These are phyloP conservation scores for Neosilurus hyrtlii DNA, from an alignment of 2,797 vertebrate genomes.

Conservation along the genomic window DNA sequence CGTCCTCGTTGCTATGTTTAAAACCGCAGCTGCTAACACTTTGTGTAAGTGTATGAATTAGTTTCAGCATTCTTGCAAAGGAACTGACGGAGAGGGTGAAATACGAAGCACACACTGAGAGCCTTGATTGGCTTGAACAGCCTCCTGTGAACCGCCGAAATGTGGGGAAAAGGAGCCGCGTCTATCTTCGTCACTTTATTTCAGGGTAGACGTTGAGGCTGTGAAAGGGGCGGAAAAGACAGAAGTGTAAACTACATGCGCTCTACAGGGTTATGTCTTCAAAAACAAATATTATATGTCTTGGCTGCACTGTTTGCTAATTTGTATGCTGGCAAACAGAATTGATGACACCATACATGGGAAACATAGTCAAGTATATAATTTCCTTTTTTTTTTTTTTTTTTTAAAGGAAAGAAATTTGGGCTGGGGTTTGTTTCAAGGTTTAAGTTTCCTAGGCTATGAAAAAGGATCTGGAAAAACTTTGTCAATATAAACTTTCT, in stretches of 20 bases:
- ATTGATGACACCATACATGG: neutral
- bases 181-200: constrained; percentile 42
- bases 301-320: neutral
- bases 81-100: constrained; percentile 22
- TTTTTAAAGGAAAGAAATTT: neutral
- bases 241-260: neutral
- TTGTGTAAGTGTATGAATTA: constrained; percentile 60
- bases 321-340: constrained; percentile 12
- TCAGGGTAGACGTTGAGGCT: neutral
- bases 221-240: neutral
- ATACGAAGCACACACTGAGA: constrained; percentile 27
- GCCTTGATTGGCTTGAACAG: constrained; percentile 53
- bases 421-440: neutral
- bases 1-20: constrained; percentile 69
- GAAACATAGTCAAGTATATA: neutral
- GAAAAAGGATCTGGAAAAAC: constrained; percentile 17
- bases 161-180: constrained; percentile 39
- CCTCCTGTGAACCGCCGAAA: constrained; percentile 43
- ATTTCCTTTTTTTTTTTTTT: neutral
- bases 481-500: constrained; percentile 34
- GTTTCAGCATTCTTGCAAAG: constrained; percentile 40
- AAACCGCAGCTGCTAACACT: constrained; percentile 69
- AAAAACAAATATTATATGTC: constrained; percentile 13
- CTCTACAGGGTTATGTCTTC: neutral
- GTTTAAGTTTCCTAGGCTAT: neutral